These are phyloP conservation scores for Hyles lineata DNA, from an alignment of 2,888 invertebrate genomes.

Conservation along the genomic window DNA sequence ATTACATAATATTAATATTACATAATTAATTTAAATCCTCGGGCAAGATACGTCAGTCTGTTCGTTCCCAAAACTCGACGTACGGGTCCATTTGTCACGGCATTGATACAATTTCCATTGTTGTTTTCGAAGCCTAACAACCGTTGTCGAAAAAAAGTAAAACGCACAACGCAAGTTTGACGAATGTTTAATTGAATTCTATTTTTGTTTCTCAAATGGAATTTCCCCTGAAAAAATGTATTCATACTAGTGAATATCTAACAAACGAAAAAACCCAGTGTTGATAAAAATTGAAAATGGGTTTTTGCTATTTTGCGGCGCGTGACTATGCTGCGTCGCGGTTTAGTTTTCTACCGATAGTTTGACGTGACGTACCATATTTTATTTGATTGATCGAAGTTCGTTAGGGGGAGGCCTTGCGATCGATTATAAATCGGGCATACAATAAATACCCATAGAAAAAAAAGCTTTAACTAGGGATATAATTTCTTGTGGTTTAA, in stretches of 20 bases:
- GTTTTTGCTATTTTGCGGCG: background rate
- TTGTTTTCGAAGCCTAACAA: background rate
- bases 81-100: background rate
- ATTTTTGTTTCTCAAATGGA: slow-evolving; percentile 12
- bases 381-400: background rate
- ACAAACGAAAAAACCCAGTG: background rate
- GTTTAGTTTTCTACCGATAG: background rate
- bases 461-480: background rate
- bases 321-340: background rate
- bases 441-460: background rate
- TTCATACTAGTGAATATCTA: background rate
- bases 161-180: background rate
- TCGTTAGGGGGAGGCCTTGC: background rate
- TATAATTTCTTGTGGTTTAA: too few species aligned
- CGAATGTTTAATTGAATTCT: slow-evolving; percentile 13
- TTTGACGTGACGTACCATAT: background rate
- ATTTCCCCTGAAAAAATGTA: background rate
- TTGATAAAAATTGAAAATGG: background rate
- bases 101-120: background rate
- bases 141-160: background rate
- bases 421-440: background rate
- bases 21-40: too few species aligned
- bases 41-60: too few species aligned
- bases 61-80: too few species aligned
- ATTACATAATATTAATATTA: too few species aligned